phyloP scores from a whole-genome alignment of 2,888 invertebrate genomes.

The Epinotia brunnichana region DNA sequence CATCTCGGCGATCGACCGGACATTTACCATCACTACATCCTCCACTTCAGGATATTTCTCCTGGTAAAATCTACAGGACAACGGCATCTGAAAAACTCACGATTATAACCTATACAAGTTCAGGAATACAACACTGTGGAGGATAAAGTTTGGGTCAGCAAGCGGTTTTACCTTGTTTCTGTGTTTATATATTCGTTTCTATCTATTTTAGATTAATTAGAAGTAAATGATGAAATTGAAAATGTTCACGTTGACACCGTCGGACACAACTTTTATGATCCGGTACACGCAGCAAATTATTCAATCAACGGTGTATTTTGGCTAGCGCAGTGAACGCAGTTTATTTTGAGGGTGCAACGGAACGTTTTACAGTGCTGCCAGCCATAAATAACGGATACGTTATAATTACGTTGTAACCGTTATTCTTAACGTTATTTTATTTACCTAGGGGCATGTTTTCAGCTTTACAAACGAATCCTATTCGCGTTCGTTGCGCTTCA shows the following conservation, averaged over 20 bases:
- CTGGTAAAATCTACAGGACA: constrained; percentile 98
- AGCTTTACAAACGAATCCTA: not conserved
- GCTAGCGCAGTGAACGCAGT: not conserved
- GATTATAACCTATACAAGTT: constrained; percentile 66
- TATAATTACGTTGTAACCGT: constrained; percentile 11
- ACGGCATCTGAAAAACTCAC: constrained; percentile 86
- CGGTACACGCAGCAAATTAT: constrained; percentile 48
- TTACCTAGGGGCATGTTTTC: not conserved
- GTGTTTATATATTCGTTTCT: constrained; percentile 52
- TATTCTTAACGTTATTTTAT: not conserved
- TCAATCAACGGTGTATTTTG: not conserved
- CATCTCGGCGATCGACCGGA: constrained; percentile 99
- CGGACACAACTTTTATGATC: constrained; percentile 56
- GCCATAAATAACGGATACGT: constrained; percentile 9
- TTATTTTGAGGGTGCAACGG: constrained; percentile 16
- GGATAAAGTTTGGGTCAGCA: not conserved
- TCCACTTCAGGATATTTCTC: constrained; percentile 99
- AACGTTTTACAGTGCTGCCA: constrained; percentile 40
- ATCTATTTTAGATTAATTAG: constrained; percentile 52
- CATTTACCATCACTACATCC: constrained; percentile 99
- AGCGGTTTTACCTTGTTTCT: constrained; percentile 58
- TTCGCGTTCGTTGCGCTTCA: not conserved
- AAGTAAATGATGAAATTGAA: constrained; percentile 71
- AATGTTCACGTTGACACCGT: constrained; percentile 76
- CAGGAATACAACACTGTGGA: not conserved